A percentile compares a stretch with the other conserved stretches of the same genome.
Evolutionary conservation across 2,113 vertebrate genomes (phyloP).

Genomic region (Otolemur garnettii): DNA sequence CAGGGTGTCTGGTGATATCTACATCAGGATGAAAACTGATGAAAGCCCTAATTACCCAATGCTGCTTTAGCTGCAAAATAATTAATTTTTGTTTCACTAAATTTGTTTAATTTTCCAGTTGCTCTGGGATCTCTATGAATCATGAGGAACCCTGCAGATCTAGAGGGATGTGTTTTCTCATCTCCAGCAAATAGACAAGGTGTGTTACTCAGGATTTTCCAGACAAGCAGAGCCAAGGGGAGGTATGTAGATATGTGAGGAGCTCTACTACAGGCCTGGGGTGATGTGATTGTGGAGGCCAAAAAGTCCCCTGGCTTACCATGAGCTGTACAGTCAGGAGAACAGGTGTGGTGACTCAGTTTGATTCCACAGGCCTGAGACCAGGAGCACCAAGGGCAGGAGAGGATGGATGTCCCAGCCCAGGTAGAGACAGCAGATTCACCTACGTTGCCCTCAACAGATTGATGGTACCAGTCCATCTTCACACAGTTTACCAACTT

Average conservation of each 20-base stretch:
- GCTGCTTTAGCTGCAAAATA: not conserved
- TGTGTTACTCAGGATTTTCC: not conserved
- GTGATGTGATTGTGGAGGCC: not conserved
- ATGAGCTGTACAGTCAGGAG: not conserved
- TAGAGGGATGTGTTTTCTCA: not conserved
- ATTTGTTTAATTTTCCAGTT: not conserved
- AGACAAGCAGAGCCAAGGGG: not conserved
- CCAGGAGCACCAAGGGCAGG: not conserved
- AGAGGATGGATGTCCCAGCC: not conserved
- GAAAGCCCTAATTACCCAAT: too few species aligned
- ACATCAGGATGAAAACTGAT: too few species aligned
- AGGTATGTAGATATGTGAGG: rapidly evolving
- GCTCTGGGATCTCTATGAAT: not conserved
- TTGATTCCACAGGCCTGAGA: not conserved
- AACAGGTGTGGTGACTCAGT: not conserved
- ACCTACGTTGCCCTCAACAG: not conserved
- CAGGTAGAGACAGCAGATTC: not conserved
- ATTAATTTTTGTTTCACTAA: not conserved
- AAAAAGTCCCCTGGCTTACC: not conserved
- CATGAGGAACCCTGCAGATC: not conserved
- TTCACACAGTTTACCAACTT: too few species aligned
- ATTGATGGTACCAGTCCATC: too few species aligned
- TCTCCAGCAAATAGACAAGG: too few species aligned
- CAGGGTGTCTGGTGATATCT: not conserved
- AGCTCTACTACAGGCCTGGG: not conserved